phyloP scores from a whole-genome alignment of 2,113 vertebrate genomes.

The Indri indri region DNA sequence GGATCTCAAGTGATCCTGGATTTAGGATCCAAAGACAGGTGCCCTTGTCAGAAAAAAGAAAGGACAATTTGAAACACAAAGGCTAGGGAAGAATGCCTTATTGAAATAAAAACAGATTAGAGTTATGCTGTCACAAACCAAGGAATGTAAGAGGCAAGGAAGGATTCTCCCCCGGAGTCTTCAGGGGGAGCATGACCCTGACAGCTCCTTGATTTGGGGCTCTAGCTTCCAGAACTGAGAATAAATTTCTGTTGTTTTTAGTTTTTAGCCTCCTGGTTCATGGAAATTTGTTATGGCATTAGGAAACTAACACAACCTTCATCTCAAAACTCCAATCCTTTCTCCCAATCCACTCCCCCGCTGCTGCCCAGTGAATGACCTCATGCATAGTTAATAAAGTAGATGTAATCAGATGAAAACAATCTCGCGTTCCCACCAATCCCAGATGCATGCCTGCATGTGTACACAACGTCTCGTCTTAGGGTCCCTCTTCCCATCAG shows the following conservation, averaged over 20 bases:
- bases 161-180: neutral
- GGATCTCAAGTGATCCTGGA: neutral
- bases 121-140: neutral
- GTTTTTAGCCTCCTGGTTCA: neutral
- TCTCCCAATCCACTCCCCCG: too few species aligned
- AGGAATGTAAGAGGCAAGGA: neutral
- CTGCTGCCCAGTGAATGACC: neutral
- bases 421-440: neutral
- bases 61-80: neutral
- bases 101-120: neutral
- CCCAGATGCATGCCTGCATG: neutral
- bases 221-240: neutral
- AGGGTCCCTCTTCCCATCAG: neutral
- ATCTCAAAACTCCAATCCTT: neutral
- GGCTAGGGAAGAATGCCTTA: neutral
- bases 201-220: neutral
- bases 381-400: neutral
- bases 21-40: neutral
- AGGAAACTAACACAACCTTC: neutral
- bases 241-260: neutral
- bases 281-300: neutral
- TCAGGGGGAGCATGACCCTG: rapidly evolving
- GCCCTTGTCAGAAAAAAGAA: neutral
- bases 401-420: neutral
- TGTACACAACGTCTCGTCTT: neutral